Base-by-base conservation (phyloP, 2,113 vertebrate genomes). In the Semicossyphus pulcher region DNA sequence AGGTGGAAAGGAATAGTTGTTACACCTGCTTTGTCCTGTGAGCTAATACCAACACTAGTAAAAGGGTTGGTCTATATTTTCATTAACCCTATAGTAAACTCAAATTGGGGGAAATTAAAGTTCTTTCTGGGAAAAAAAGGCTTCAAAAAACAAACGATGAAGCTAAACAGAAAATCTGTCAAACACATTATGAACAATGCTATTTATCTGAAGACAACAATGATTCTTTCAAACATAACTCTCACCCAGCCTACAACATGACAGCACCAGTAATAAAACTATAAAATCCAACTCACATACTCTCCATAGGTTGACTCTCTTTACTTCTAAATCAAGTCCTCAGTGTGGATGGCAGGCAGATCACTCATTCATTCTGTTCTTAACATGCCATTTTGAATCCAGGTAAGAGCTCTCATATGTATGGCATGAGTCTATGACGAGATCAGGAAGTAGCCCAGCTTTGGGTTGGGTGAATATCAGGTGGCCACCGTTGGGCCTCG, bases 271-370 rank as follows among this genome's bases (percentile, higher is more conserved):
- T n/a, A n/a, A n/a, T n/a, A 26, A 28, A 69, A 42, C n/a, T 26
- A 16, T 25, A 1, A 12, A 7, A 60, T 45, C 20, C 8, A 23
- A 83, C 74, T 78, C 74, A 87, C 84, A 41, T 60, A 73, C 60
- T 59, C 15, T 58, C 49, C 49, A 70, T 63, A 14, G 18, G 54
- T 0, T n/a, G 36, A 41, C 14, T 41, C n/a, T n/a, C 4, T 39
- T 18, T 4, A 2, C 20, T 31, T 31, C 15, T 10, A 34, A 16
- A 32, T 44, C 5, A 54, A n/a, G 31, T 4, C 20, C 11, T 44
- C 12, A 15, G 7, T 51, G 47, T 31, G 0, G n/a, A 8, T 5
- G 28, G 63, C 37, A 58, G 37, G 36, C 6, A 62, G 45, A 7
- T 51, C 28, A 6, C 29, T 61, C 10, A 31, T 20, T 15, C 25